Evolutionary conservation across 2,113 vertebrate species (phyloP).

Genomic region (Austrofundulus limnaeus): DNA sequence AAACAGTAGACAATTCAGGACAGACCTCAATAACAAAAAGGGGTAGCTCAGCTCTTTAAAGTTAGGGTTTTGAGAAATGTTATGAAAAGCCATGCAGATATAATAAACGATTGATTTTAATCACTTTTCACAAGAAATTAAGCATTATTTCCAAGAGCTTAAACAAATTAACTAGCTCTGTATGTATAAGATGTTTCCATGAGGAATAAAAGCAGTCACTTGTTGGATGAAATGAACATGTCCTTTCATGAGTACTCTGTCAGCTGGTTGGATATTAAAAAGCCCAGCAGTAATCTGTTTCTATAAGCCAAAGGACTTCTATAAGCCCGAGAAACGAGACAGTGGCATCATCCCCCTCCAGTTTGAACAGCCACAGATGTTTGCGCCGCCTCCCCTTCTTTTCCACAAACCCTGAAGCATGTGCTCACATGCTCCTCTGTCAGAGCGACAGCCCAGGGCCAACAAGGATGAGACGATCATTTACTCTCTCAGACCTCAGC

Average conservation of each 20-base stretch:
- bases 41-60: no score
- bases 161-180: no score
- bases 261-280: conserved; percentile 22
- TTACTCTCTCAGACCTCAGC: conserved; percentile 20
- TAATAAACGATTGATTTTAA: no score
- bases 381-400: neutral
- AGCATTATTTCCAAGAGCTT: no score
- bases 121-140: no score
- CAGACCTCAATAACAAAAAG: no score
- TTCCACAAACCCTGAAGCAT: neutral
- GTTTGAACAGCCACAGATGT: conserved; percentile 5
- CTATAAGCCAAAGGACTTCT: neutral
- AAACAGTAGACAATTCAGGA: no score
- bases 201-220: neutral
- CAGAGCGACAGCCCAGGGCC: conserved; percentile 8
- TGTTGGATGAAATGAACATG: neutral
- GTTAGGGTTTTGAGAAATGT: no score
- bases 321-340: neutral
- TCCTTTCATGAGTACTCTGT: conserved; percentile 40
- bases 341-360: neutral
- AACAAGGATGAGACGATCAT: conserved; percentile 25
- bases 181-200: no score
- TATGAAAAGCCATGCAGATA: no score
- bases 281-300: conserved; percentile 1
- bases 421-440: neutral